Percentiles rank a stretch among this genome's conserved stretches.
Conservation (phyloP, 1,140 invertebrate species). For the Apolygus lucorum region DNA sequence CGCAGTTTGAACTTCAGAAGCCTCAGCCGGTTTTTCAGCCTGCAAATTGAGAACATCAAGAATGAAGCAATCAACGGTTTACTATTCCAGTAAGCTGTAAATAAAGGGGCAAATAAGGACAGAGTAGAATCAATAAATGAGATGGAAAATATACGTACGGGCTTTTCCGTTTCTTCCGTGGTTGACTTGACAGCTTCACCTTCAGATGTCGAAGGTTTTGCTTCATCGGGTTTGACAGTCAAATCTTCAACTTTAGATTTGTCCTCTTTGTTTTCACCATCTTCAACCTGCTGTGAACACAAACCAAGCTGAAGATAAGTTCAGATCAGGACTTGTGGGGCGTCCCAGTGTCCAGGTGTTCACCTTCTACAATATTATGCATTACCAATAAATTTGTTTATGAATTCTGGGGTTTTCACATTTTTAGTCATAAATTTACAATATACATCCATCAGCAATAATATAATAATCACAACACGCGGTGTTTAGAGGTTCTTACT, state of each 20-base stretch:
- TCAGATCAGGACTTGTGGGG: too few relatives aligned
- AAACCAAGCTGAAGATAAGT: too few relatives aligned
- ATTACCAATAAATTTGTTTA: too few relatives aligned
- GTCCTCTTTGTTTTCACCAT: slow-evolving; percentile 20
- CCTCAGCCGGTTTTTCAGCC: slow-evolving; percentile 2
- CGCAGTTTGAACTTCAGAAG: background rate
- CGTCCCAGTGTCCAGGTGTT: too few relatives aligned
- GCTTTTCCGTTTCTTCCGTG: slow-evolving; percentile 42
- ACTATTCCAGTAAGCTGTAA: background rate
- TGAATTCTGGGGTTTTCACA: too few relatives aligned
- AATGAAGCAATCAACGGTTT: background rate
- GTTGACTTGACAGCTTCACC: slow-evolving; percentile 34
- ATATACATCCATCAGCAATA: too few relatives aligned
- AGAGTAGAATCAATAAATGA: too few relatives aligned
- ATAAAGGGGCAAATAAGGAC: background rate
- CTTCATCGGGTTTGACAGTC: slow-evolving; percentile 21
- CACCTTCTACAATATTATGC: too few relatives aligned
- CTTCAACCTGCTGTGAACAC: slow-evolving; percentile 27
- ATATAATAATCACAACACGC: too few relatives aligned
- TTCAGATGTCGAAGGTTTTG: slow-evolving; percentile 17
- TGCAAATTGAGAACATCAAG: background rate
- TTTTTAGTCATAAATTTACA: too few relatives aligned
- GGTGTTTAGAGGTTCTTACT: too few relatives aligned
- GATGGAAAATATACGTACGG: slow-evolving; percentile 8
- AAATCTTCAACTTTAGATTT: slow-evolving; percentile 15